Evolutionary conservation across 1,140 invertebrate genomes (phyloP).

Genomic region (Nephila pilipes): DNA sequence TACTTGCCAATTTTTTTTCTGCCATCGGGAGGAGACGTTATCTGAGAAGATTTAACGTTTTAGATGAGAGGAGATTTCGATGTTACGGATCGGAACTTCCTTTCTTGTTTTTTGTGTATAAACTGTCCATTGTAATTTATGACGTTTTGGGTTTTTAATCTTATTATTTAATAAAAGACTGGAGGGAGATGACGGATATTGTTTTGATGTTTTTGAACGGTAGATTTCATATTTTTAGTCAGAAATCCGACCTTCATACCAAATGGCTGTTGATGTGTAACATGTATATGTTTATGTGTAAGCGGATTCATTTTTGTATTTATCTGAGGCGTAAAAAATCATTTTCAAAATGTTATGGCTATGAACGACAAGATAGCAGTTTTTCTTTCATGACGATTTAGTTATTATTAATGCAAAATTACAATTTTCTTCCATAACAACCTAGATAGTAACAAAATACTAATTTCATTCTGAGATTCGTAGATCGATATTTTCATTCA

Average conservation of each 20-base stretch:
- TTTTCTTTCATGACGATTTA: too few relatives aligned
- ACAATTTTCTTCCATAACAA: too few relatives aligned
- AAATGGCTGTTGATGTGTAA: too few relatives aligned
- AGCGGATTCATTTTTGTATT: too few relatives aligned
- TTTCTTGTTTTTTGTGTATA: background rate
- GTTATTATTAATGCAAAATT: too few relatives aligned
- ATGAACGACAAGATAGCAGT: too few relatives aligned
- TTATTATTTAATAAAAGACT: background rate
- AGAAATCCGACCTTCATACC: background rate
- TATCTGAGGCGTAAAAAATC: too few relatives aligned
- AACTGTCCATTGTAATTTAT: background rate
- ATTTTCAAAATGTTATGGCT: too few relatives aligned
- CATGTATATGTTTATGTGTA: too few relatives aligned
- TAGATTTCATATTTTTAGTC: background rate
- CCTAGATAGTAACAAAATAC: too few relatives aligned
- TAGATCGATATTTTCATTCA: too few relatives aligned
- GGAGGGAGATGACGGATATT: background rate
- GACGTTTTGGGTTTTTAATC: background rate
- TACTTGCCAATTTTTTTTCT: background rate
- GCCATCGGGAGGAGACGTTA: background rate
- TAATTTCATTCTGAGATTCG: too few relatives aligned
- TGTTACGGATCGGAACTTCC: background rate
- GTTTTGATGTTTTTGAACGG: background rate
- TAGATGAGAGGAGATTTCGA: background rate
- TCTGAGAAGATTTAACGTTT: background rate